Evolutionary conservation across 2,888 invertebrate species (phyloP).

Genomic region (Prenolepis imparis): DNA sequence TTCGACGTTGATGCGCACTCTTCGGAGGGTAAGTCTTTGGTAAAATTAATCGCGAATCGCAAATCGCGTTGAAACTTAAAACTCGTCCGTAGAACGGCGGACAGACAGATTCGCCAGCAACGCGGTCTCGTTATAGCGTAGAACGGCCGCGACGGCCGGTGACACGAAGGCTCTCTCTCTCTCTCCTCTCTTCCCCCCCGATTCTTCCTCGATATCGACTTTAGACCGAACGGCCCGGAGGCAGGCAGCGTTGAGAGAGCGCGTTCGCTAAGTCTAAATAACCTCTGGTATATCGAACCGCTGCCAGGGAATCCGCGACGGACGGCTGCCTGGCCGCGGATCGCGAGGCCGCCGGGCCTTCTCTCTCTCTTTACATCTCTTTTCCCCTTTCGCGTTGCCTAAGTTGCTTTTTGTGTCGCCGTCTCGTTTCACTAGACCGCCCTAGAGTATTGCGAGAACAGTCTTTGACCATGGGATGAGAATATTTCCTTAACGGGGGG

Average conservation of each 20-base stretch:
- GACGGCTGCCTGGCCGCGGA: conserved; percentile 67
- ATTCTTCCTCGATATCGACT: conserved; percentile 57
- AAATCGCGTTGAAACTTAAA: conserved; percentile 17
- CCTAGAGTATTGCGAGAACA: too few species aligned
- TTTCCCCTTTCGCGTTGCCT: neutral
- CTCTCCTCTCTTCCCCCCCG: neutral
- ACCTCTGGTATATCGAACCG: conserved; percentile 55
- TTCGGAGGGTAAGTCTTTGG: neutral
- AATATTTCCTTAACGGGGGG: too few species aligned
- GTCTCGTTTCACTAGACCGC: conserved; percentile 34
- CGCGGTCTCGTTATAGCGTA: conserved; percentile 46
- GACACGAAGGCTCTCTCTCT: conserved; percentile 50
- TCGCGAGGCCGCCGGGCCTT: conserved; percentile 43
- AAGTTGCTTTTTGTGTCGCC: conserved; percentile 43
- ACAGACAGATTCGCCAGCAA: conserved; percentile 23
- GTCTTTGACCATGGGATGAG: too few species aligned
- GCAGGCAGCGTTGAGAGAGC: conserved; percentile 33
- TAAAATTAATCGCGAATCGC: conserved; percentile 2
- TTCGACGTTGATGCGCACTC: neutral
- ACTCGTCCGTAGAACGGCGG: conserved; percentile 33
- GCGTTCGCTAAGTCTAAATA: conserved; percentile 51
- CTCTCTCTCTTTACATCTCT: neutral
- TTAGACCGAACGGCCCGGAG: conserved; percentile 40
- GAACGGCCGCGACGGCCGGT: conserved; percentile 38
- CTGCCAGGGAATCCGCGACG: conserved; percentile 65